Conservation (phyloP, 2,113 vertebrate species). For the Gobius niger region DNA sequence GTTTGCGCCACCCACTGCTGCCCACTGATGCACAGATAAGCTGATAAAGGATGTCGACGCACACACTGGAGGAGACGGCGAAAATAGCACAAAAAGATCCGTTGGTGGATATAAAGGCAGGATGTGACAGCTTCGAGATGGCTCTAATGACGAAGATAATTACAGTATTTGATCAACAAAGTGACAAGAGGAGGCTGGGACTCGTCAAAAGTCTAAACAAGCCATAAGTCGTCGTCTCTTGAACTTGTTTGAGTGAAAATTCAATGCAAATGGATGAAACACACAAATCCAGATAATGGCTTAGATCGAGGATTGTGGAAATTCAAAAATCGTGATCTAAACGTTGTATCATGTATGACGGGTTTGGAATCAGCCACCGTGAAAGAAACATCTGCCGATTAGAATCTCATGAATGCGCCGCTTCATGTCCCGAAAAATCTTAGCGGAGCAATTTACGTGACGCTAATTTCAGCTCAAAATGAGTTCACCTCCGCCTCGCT, state of each 20-base stretch:
- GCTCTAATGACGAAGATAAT: not conserved
- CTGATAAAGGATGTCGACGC: constrained; percentile 13
- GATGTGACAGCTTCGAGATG: not conserved
- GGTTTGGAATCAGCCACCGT: not conserved
- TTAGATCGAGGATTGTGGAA: not conserved
- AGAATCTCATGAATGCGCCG: not conserved
- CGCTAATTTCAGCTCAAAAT: not conserved
- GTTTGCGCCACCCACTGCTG: constrained; percentile 57
- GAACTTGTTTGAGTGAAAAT: not conserved
- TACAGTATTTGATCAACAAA: not conserved
- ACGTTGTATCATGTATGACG: not conserved
- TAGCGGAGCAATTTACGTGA: not conserved
- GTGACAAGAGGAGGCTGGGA: not conserved
- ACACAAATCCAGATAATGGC: not conserved
- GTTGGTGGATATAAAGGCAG: not conserved
- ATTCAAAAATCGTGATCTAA: not conserved
- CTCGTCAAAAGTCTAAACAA: not conserved
- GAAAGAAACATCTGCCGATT: constrained; percentile 13
- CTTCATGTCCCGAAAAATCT: not conserved
- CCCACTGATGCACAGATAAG: constrained; percentile 44
- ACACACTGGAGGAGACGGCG: constrained; percentile 30
- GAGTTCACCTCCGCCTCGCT: not conserved
- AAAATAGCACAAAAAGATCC: constrained; percentile 48
- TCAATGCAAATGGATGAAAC: not conserved
- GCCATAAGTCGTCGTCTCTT: not conserved